Base-by-base conservation (phyloP, 2,888 invertebrate genomes). In the Drosophila pseudotakahashii region DNA sequence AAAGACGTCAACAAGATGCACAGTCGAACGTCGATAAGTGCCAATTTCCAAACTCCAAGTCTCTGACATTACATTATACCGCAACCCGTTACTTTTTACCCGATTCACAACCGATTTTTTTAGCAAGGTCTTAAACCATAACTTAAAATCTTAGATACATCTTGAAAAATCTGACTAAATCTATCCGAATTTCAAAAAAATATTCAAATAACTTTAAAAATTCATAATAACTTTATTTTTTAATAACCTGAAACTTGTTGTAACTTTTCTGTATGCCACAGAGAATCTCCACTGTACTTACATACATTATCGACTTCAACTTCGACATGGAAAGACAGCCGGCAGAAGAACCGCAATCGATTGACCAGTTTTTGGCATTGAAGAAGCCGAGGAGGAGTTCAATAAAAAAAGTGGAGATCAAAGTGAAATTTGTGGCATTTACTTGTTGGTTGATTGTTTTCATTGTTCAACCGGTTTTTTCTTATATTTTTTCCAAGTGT, bases 351-450 rank as follows among this genome's bases (percentile, higher is more conserved):
- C 44, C 53, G 19, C 30, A 14, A 66, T 53, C 44, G 23, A 64
- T 53, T 67, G 45, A 53, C 58, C 58, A 45, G 45, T 37, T 39
- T 41, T 45, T 67, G 64, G 64, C 67, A 64, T 64, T 64, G 67
- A 53, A 62, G 47, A 26, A 41, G 14, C 37, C 37, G 45, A 62
- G 10, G 39, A 62, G 13, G 61, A 60, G 60, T 61, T 60, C 30
- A 45, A 41, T 62, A 45, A 42, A 32, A 16, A 62, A 62, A 47
- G 7, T 23, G 11, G 37, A 32, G 45, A 66, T 64, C 37, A 32
- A 64, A 64, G 67, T 64, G 37, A 66, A 52, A 66, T 66, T 64
- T 45, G 36, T 37, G 36, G 36, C 48, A 45, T 45, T 52, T 41
- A 32, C 44, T 23, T 58, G 39, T 41, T 54, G 54, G 55, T 19